Base-by-base conservation (phyloP, 1,140 invertebrate species). In the Chironomus striatipennis region DNA sequence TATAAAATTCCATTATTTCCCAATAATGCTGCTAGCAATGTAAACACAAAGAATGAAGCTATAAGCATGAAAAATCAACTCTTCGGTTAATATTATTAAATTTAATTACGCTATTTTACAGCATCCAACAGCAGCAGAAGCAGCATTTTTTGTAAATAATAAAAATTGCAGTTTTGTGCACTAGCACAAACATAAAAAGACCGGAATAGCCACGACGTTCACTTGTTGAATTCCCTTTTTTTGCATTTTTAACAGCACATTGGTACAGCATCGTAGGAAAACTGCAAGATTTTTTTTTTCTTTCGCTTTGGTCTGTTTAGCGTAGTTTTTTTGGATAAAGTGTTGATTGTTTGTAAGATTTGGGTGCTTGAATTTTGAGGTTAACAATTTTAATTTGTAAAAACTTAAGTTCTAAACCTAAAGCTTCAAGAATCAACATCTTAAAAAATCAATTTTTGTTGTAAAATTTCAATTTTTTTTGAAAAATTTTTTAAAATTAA, bases 191-290 rank as follows among this genome's bases (percentile, higher is more conserved):
- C 8, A 5, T 10, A 15, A 57, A n/a, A n/a, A 57, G 47, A 12
- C n/a, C 47, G 47, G n/a, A 57, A 57, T 57, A 57, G 47, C 47
- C 47, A 57, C 47, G 47, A 57, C 47, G 47, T 57, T 57, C 47
- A 57, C 47, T 57, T 57, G 47, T 57, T 57, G 47, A 57, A 57
- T 57, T 57, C 47, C n/a, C 47, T 57, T 57, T 57, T 47, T n/a
- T 57, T 57, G 47, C 47, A 57, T 57, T 57, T 57, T 57, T n/a
- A 57, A 57, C 47, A 57, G 47, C 47, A 57, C n/a, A 34, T 34
- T 34, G 24, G 24, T 34, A 34, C 24, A 34, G 24, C 24, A 34
- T 34, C 24, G 24, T 34, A 34, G 24, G 24, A 12, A 57, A 57
- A 15, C 47, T 57, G 4, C n/a, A 12, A n/a, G 47, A 5, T 57